A percentile compares a stretch with the other conserved stretches of the same genome.
These are phyloP conservation scores for Picus viridis DNA, from an alignment of 2,797 vertebrate species.

Conservation along the genomic window DNA sequence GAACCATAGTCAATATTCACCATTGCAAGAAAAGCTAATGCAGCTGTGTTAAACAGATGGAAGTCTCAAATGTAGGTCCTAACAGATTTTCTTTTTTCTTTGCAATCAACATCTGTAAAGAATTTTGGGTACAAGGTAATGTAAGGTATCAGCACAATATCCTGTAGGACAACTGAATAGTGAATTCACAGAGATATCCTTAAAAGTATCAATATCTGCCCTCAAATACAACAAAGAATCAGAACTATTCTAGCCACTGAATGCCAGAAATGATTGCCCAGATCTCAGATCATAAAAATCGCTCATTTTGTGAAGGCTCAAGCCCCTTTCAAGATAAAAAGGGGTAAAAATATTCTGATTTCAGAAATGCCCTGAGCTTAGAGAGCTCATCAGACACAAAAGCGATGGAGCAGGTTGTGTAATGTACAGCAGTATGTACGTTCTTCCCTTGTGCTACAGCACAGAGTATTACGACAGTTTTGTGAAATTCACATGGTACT, in stretches of 20 bases:
- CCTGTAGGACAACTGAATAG: background rate
- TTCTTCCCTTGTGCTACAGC: background rate
- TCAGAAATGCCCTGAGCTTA: background rate
- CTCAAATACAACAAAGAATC: background rate
- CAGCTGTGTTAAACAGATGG: background rate
- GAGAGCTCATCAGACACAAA: background rate
- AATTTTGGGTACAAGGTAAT: background rate
- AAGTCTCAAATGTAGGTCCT: background rate
- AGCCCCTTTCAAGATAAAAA: background rate
- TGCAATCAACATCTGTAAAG: background rate
- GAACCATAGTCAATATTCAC: background rate
- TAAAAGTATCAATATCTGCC: background rate
- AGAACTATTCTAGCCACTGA: background rate
- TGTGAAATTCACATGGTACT: background rate
- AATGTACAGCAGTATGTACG: background rate
- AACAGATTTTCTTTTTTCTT: background rate
- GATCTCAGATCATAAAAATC: background rate
- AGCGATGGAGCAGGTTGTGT: background rate
- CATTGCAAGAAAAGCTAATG: background rate
- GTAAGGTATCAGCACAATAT: background rate
- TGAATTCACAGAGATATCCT: background rate
- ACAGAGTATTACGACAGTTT: background rate
- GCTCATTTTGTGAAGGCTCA: background rate
- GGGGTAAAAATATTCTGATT: background rate
- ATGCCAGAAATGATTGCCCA: background rate